These are phyloP conservation scores for Brachypodius melanocephalos DNA, from an alignment of 2,113 vertebrate genomes.

Conservation along the genomic window DNA sequence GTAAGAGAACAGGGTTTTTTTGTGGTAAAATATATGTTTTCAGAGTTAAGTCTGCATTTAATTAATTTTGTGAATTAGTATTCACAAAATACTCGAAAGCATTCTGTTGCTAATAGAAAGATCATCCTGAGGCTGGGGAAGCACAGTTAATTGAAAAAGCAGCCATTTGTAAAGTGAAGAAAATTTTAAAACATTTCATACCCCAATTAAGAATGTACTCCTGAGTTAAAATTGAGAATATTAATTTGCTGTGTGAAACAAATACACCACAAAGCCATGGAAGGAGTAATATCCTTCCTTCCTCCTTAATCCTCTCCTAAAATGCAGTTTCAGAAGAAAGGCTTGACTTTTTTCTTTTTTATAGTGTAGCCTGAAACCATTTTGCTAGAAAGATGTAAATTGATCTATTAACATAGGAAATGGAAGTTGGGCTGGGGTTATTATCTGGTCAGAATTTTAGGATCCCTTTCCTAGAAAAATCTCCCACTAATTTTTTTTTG, in stretches of 20 bases:
- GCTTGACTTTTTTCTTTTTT: not conserved
- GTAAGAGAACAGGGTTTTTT: not conserved
- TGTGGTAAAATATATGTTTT: not conserved
- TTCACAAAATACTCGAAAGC: conserved; percentile 46
- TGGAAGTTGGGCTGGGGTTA: not conserved
- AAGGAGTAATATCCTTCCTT: conserved; percentile 14
- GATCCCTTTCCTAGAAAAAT: not conserved
- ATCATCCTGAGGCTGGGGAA: conserved; percentile 55
- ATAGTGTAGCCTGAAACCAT: not conserved
- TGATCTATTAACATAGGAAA: not conserved
- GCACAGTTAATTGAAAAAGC: conserved; percentile 48
- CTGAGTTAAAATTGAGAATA: conserved; percentile 34
- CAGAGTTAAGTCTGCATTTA: conserved; percentile 21
- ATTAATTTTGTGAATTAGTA: conserved; percentile 50
- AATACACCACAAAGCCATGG: not conserved
- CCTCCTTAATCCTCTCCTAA: not conserved
- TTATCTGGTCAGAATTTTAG: not conserved
- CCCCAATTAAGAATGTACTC: conserved; percentile 33
- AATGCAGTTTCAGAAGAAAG: conserved; percentile 14
- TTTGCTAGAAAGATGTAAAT: conserved; percentile 6
- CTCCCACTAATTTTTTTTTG: not conserved
- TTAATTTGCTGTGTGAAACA: not conserved
- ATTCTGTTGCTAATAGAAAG: conserved; percentile 56
- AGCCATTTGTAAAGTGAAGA: conserved; percentile 40
- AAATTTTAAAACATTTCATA: conserved; percentile 42